Conservation (phyloP, 2,888 invertebrate genomes). For the Therioaphis trifolii region DNA sequence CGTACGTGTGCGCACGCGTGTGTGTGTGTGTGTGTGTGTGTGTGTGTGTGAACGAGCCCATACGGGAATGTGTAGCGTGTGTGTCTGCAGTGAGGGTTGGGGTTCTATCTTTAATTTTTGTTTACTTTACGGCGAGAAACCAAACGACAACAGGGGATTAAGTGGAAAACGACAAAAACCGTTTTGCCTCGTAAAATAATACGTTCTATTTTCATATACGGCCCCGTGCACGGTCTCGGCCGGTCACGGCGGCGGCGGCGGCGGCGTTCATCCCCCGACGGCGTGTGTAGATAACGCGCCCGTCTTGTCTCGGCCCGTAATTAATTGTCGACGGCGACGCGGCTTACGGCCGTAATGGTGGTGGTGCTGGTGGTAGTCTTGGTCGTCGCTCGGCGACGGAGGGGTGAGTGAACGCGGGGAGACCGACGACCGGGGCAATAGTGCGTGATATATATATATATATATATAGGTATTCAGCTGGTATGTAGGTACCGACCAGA, state of each 20-base stretch:
- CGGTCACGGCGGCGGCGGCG: not conserved
- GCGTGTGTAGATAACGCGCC: too few relatives aligned
- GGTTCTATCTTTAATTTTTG: slow-evolving; percentile 48
- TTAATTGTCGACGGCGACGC: not conserved
- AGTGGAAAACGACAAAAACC: slow-evolving; percentile 42
- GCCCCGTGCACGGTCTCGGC: not conserved
- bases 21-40: not conserved
- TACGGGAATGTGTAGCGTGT: too few relatives aligned
- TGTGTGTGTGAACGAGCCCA: not conserved
- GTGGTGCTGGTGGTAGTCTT: not conserved
- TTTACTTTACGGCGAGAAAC: slow-evolving; percentile 39
- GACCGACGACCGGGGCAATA: not conserved
- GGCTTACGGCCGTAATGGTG: not conserved
- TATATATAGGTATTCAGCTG: not conserved
- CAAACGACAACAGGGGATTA: slow-evolving; percentile 40
- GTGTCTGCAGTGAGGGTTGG: not conserved
- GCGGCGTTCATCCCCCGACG: too few relatives aligned
- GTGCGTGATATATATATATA: not conserved
- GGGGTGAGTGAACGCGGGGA: too few relatives aligned
- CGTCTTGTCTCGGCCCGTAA: not conserved
- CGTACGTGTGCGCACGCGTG: not conserved
- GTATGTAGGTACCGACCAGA: not conserved
- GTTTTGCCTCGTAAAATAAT: slow-evolving; percentile 47
- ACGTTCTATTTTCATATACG: slow-evolving; percentile 21
- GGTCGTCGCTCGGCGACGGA: too few relatives aligned